Evolutionary conservation across 2,797 vertebrate genomes (phyloP).

Genomic region (Crenichthys baileyi): DNA sequence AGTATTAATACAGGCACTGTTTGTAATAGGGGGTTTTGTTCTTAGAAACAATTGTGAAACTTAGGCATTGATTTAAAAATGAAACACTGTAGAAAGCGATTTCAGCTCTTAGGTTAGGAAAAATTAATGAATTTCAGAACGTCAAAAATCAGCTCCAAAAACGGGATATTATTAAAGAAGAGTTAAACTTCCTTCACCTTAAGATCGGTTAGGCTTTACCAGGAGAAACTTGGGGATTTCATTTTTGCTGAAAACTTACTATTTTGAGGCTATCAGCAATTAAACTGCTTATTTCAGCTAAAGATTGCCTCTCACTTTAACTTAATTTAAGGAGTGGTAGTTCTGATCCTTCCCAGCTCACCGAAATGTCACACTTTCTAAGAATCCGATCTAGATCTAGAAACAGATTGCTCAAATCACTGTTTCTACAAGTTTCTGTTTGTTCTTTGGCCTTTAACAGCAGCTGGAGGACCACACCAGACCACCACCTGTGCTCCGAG

Average conservation of each 20-base stretch:
- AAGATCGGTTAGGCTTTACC: neutral
- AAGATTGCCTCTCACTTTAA: constrained; percentile 4
- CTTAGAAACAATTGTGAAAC: neutral
- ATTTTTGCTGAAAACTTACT: neutral
- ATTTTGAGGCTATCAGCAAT: neutral
- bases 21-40: neutral
- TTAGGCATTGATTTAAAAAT: too few species aligned
- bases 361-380: neutral
- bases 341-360: neutral
- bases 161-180: neutral
- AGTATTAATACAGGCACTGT: neutral
- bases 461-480: constrained; percentile 38
- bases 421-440: constrained; percentile 33
- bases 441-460: constrained; percentile 19
- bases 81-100: too few species aligned
- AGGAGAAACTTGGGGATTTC: neutral
- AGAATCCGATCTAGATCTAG: neutral
- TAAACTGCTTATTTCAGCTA: neutral
- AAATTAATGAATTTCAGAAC: neutral
- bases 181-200: neutral
- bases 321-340: neutral
- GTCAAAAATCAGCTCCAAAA: neutral
- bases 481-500: constrained; percentile 59
- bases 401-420: constrained; percentile 31
- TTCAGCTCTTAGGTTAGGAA: too few species aligned